Evolutionary conservation across 2,888 invertebrate species (phyloP), one percentile per base, ranked within the genome.

Genomic region (Thelaira solivaga): DNA sequence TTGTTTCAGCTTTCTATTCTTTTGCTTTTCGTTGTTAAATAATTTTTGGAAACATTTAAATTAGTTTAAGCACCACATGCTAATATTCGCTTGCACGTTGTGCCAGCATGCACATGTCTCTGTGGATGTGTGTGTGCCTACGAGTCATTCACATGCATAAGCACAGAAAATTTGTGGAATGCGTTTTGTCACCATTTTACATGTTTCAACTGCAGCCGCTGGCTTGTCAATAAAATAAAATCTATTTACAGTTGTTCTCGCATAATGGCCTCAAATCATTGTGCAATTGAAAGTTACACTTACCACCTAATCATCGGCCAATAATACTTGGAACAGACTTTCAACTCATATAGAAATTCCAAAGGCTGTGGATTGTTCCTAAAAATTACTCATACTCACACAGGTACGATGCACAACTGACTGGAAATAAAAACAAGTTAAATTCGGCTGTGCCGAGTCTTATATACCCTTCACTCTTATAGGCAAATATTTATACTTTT

Each of bases 211-310:
- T 61, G 22, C 61, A 51, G 45, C 61, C 53, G 67, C 67, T 68
- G 53, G 51, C 67, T 39, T 62, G 68, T 75, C 74, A 74, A 67
- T 74, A 74, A 67, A 74, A 74, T 67, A 67, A 74, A 74, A 24
- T 51, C 49, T 67, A 51, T 67, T 74, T 67, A 53, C 67, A 75
- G 18, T 75, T 68, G 65, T 74, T 34, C 73, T 59, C 65, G 49
- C 22, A 73, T 64, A 57, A 49, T 65, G 34, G 31, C 20, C 20
- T 47, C 64, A 24, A 47, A 49, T 65, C 57, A 73, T 65, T 55
- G 51, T 53, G 51, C 67, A 53, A 74, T 53, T 68, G 45, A 45
- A 49, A 39, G 3, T 16, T 65, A 73, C 74, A 74, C 69, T 16
- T 7, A 36, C 20, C 31, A 31, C 78, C 16, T 39, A 34, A 11